These are phyloP conservation scores for Clamator glandarius DNA, from an alignment of 2,797 vertebrate genomes.

Conservation along the genomic window DNA sequence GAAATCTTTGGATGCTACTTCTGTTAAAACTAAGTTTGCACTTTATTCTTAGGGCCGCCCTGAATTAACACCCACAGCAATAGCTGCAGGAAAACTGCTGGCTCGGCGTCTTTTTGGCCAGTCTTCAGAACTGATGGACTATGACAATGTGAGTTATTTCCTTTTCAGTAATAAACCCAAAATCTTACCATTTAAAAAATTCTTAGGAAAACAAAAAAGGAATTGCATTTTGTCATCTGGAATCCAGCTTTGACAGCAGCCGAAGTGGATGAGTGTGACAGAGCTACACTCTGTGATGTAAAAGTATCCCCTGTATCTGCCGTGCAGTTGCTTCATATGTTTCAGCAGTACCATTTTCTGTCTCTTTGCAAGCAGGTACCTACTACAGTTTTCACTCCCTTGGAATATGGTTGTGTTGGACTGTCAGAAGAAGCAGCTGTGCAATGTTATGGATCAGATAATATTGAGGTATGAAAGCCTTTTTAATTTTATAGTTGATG, in stretches of 20 bases:
- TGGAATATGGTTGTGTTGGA: slow-evolving; percentile 94
- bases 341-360: background rate
- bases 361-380: slow-evolving; percentile 80
- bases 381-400: slow-evolving; percentile 94
- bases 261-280: background rate
- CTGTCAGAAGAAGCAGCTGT: slow-evolving; percentile 91
- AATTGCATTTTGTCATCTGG: background rate
- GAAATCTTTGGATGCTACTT: background rate
- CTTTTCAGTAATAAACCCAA: background rate
- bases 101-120: slow-evolving; percentile 84
- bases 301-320: background rate
- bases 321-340: background rate
- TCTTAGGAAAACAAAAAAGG: background rate
- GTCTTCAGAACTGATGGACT: slow-evolving; percentile 89
- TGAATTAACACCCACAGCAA: slow-evolving; percentile 92
- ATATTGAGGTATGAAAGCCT: slow-evolving; percentile 82
- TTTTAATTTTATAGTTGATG: background rate
- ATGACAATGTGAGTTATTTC: slow-evolving; percentile 85
- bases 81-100: slow-evolving; percentile 91
- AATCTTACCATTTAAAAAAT: background rate
- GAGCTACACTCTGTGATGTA: background rate
- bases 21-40: background rate
- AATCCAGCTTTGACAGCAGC: background rate
- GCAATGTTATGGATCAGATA: slow-evolving; percentile 80
- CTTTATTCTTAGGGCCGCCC: slow-evolving; percentile 86